Evolutionary conservation across 1,140 invertebrate species (phyloP).

Genomic region (Drosophila elegans): DNA sequence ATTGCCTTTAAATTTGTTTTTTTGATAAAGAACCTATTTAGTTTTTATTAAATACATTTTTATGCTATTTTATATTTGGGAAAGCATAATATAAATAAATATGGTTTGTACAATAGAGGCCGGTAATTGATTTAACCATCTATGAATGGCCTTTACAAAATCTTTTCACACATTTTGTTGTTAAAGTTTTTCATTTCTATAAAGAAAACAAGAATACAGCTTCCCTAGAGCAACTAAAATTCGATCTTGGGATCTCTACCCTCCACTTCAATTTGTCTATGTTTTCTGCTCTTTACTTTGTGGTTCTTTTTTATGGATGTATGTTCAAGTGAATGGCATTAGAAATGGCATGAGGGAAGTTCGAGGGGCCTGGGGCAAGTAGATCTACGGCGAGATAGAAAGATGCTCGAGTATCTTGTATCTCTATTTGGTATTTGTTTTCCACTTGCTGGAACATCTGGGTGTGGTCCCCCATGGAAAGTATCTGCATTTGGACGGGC

Average conservation of each 20-base stretch:
- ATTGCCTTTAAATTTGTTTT: too few relatives aligned
- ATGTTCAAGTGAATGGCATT: conserved; percentile 33
- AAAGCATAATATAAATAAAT: too few relatives aligned
- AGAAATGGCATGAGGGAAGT: conserved; percentile 14
- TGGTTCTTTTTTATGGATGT: conserved; percentile 19
- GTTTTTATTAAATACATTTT: too few relatives aligned
- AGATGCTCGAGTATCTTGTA: conserved; percentile 26
- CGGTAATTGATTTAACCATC: too few relatives aligned
- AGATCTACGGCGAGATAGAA: conserved; percentile 15
- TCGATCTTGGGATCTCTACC: conserved; percentile 4
- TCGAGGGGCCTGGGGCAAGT: conserved; percentile 8
- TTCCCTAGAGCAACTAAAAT: conserved; percentile 6
- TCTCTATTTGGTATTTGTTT: conserved; percentile 23
- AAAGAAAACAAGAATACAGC: neutral
- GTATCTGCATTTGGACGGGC: neutral
- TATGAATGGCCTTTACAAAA: too few relatives aligned
- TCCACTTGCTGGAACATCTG: conserved; percentile 13
- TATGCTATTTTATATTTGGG: too few relatives aligned
- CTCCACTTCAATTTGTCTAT: neutral
- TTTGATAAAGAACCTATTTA: too few relatives aligned
- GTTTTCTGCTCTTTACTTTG: conserved; percentile 11
- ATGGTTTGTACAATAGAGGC: too few relatives aligned
- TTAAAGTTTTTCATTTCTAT: too few relatives aligned
- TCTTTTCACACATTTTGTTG: too few relatives aligned
- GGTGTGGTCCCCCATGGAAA: conserved; percentile 24